Base-by-base conservation (phyloP, 2,113 vertebrate species). In the Calypte anna region DNA sequence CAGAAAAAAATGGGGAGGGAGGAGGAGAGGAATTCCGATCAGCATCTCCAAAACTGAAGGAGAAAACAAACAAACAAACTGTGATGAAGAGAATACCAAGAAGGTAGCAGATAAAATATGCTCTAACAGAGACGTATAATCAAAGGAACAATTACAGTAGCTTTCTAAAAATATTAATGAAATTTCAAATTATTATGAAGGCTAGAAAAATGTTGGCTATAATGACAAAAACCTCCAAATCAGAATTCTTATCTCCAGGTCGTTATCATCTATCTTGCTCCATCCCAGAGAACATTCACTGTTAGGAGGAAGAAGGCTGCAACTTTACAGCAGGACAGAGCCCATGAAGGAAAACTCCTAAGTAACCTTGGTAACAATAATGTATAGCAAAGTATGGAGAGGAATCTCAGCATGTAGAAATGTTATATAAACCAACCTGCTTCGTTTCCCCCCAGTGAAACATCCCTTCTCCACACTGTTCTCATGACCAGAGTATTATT, bases 1-100 rank as follows among this genome's bases (percentile, higher is more conserved):
- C 99, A 0, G 99, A 99, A 97, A 99, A 99, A 97, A 99, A 99
- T 3, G 99, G 99, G 1, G 98, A 99, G 3, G 99, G 99, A 10
- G 98, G 99, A 21, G 99, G 99, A 2, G 99, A 98, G 33, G 98
- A 97, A 10, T 98, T 98, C 89, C 91, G 97, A 89, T 99, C 98
- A 14, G 97, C 98, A 46, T 99, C 99, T 28, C 98, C 97, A 70
- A 98, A 98, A 94, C 98, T 99, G 96, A 44, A 93, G 79, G 44
- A 90, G 61, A 93, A 14, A 46, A 93, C 30, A 77, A 73, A 14
- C 51, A 33, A 19, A 30, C 1, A 33, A 77, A 59, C 48, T 12
- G 18, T 33, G 51, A 40, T 77, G 67, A 77, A 24, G 5, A 69
- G n/a, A 93, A 69, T 58, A 38, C 5, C 33, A 46, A 72, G 50